A percentile compares a stretch with the other conserved stretches of the same genome.
These are phyloP conservation scores for Leptoteleia sp. DNA, from an alignment of 1,140 invertebrate species.

Conservation along the genomic window DNA sequence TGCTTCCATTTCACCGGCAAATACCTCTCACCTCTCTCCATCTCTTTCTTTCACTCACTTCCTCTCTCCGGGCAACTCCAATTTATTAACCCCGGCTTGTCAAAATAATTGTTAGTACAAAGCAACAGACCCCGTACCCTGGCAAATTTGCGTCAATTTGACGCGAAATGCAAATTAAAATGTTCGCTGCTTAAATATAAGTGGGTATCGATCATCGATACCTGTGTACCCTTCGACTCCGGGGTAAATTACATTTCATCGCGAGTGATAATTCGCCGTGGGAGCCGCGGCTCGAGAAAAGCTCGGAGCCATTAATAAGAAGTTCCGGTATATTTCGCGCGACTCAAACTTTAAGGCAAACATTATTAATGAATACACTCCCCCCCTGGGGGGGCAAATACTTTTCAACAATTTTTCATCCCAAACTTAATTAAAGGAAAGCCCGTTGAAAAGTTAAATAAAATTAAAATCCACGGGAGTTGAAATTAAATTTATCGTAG, in stretches of 20 bases:
- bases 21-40: no score
- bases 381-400: constrained; percentile 12
- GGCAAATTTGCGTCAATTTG: constrained; percentile 3
- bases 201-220: constrained; percentile 22
- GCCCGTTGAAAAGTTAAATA: constrained; percentile 15
- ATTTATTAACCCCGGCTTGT: no score
- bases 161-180: constrained; percentile 17
- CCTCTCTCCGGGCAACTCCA: no score
- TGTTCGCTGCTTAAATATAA: constrained; percentile 24
- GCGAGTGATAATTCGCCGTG: constrained; percentile 29
- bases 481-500: no score
- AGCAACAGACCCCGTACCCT: no score
- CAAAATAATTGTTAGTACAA: no score
- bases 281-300: constrained; percentile 11
- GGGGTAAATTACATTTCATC: constrained; percentile 38
- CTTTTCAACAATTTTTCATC: constrained; percentile 35
- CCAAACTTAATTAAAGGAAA: constrained; percentile 28
- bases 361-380: constrained; percentile 49
- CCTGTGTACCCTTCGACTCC: constrained; percentile 13
- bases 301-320: constrained; percentile 41
- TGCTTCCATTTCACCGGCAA: no score
- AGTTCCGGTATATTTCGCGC: constrained; percentile 39
- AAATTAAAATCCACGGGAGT: constrained; percentile 25
- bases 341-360: constrained; percentile 30
- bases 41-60: no score